Conservation (phyloP, 2,113 vertebrate species). For the Sylvia atricapilla region DNA sequence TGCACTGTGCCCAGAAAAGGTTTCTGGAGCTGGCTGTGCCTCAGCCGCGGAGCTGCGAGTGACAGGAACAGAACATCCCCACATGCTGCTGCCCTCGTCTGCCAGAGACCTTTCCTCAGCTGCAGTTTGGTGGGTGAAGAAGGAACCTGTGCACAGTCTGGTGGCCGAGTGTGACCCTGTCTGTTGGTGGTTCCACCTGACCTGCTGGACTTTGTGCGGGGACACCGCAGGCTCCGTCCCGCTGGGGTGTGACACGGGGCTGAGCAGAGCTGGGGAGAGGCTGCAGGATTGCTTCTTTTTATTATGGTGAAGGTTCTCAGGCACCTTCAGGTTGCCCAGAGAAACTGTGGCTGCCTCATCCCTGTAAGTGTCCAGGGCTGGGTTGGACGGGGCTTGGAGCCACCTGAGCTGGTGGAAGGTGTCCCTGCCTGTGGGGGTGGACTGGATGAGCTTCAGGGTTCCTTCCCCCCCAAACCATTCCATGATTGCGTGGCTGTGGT, state of each 20-base stretch:
- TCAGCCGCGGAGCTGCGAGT: fast-evolving
- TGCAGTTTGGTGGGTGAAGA: neutral
- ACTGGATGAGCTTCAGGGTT: neutral
- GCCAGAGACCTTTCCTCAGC: neutral
- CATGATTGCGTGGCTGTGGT: neutral
- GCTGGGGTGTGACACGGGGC: fast-evolving
- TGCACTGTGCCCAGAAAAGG: neutral
- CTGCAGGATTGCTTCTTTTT: neutral
- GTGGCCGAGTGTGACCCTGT: neutral
- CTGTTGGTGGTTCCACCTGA: fast-evolving
- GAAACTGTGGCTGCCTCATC: neutral
- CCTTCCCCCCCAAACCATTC: neutral
- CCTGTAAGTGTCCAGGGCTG: neutral
- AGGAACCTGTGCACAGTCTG: neutral
- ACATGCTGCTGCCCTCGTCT: neutral
- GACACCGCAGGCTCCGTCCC: neutral
- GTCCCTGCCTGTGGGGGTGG: neutral
- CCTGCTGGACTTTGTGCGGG: neutral
- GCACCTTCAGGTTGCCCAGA: neutral
- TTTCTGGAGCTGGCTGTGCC: neutral
- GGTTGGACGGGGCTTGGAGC: fast-evolving
- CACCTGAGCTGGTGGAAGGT: fast-evolving
- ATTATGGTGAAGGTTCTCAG: neutral
- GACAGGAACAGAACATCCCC: neutral
- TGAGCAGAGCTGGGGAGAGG: neutral